Evolutionary conservation across 2,888 invertebrate genomes (phyloP), one percentile per base, ranked within the genome.

Genomic region (Balanococcus diminutus): DNA sequence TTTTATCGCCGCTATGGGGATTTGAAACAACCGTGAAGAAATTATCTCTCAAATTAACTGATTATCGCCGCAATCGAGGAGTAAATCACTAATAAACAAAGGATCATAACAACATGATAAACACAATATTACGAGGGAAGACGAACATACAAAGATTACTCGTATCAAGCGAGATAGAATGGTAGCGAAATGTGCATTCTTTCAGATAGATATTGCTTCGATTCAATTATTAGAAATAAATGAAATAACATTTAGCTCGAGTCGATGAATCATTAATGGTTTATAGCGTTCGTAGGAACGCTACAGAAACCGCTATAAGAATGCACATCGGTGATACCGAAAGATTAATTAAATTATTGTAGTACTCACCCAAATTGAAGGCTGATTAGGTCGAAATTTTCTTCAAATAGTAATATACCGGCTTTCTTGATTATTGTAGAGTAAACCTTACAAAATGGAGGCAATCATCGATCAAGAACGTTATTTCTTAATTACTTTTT

Each of bases 391-490:
- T 4, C 36, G 75, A 79, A 79, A 36, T 79, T 4, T 56, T 22
- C 22, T 56, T 22, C 11, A 9, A 79, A 36, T 79, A 79, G 2
- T 19, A 32, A 36, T 19, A 14, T 36, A 79, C 75, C 75, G 75
- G 75, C 75, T 79, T 79, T 19, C 28, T 19, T 79, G 36, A 79
- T 79, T 79, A 36, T 36, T 36, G 5, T 19, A 9, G n/a, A 19
- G 75, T 31, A 36, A 79, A 79, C 25, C 19, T 79, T 36, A 79
- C 75, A 79, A 79, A 79, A 79, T 79, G 75, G 75, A 79, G 75
- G 75, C 75, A 36, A 79, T 79, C 75, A 79, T 79, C 75, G 75
- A 79, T 79, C 75, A 36, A 32, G 36, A 79, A 79, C 75, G 75
- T 75, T 75, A 75, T 75, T 61, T 25, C 25, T 51, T 61, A 61